These are phyloP conservation scores for Tauraco erythrolophus DNA, from an alignment of 2,113 vertebrate genomes.

Conservation along the genomic window DNA sequence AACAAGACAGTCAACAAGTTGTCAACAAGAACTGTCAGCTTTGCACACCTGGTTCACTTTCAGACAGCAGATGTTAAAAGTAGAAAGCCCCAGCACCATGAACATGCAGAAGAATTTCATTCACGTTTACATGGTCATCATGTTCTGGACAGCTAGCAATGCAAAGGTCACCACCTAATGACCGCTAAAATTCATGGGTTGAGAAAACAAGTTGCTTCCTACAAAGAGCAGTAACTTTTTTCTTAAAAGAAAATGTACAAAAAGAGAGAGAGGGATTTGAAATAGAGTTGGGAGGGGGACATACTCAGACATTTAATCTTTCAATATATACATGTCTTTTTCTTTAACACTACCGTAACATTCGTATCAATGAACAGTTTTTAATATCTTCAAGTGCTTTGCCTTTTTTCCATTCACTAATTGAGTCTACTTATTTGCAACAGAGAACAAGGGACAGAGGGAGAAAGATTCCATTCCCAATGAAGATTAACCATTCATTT, in stretches of 20 bases:
- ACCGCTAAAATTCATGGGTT: neutral
- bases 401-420: neutral
- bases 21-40: neutral
- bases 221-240: neutral
- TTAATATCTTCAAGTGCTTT: neutral
- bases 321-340: neutral
- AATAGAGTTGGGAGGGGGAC: neutral
- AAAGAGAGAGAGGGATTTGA: neutral
- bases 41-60: neutral
- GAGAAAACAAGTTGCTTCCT: neutral
- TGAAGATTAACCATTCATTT: neutral
- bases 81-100: neutral
- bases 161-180: neutral
- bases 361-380: neutral
- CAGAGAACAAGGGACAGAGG: neutral
- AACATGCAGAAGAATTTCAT: neutral
- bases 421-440: neutral
- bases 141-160: neutral
- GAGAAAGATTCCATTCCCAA: neutral
- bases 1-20: too few relatives aligned
- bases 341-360: neutral
- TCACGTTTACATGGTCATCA: neutral
- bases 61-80: neutral
- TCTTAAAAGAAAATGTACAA: neutral
- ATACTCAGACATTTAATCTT: neutral